phyloP scores from a whole-genome alignment of 2,797 vertebrate species.

The Pangasius mekongensis region DNA sequence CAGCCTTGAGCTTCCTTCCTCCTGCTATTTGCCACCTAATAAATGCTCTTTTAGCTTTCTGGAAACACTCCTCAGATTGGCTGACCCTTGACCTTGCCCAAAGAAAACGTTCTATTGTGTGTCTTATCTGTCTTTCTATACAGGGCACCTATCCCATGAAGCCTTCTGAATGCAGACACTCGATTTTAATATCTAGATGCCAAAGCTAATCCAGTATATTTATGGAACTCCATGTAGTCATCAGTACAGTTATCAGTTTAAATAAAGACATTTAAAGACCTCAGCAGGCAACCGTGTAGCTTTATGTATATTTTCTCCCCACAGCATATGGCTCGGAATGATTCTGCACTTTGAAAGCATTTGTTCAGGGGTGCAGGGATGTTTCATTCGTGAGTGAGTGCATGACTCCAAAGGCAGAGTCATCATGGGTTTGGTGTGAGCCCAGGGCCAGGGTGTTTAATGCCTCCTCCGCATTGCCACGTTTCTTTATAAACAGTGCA shows the following conservation, averaged over 20 bases:
- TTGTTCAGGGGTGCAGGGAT: slow-evolving; percentile 1
- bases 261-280: not conserved
- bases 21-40: slow-evolving; percentile 28
- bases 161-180: not conserved
- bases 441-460: slow-evolving; percentile 37
- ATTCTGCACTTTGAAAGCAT: not conserved
- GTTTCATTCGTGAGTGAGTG: slow-evolving; percentile 36
- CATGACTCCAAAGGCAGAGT: slow-evolving; percentile 32
- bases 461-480: slow-evolving; percentile 21
- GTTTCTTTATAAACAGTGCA: slow-evolving; percentile 33
- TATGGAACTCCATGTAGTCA: not conserved
- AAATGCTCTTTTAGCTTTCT: slow-evolving; percentile 43
- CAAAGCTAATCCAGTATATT: not conserved
- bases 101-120: slow-evolving; percentile 38
- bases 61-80: slow-evolving; percentile 52
- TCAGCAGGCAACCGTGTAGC: not conserved
- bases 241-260: not conserved
- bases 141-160: slow-evolving; percentile 38
- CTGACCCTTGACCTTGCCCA: slow-evolving; percentile 51
- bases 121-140: slow-evolving; percentile 43
- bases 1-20: not conserved
- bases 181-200: not conserved
- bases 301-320: not conserved
- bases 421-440: slow-evolving; percentile 33
- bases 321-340: not conserved